Conservation (phyloP, 2,888 invertebrate genomes). For the Ornithoptera priamus region DNA sequence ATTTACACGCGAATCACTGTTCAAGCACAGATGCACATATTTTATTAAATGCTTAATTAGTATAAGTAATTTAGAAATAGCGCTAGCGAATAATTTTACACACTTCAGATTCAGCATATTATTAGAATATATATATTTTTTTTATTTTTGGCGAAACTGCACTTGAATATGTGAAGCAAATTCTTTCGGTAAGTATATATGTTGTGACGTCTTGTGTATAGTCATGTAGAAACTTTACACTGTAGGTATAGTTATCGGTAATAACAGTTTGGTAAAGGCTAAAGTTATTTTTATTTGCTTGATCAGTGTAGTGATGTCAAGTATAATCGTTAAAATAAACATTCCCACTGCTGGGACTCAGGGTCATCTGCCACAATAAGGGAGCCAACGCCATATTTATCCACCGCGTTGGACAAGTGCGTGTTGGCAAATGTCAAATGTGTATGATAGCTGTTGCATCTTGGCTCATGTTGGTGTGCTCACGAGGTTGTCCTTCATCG, state of each 20-base stretch:
- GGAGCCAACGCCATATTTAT: too few relatives aligned
- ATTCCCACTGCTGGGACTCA: too few relatives aligned
- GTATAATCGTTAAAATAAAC: neutral
- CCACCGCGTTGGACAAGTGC: too few relatives aligned
- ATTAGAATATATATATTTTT: neutral
- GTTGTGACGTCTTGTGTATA: neutral
- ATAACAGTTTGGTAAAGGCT: neutral
- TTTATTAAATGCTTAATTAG: neutral
- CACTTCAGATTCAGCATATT: neutral
- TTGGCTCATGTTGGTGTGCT: too few relatives aligned
- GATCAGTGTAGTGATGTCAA: neutral
- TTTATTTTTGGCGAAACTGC: neutral
- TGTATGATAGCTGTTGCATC: too few relatives aligned
- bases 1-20: too few relatives aligned
- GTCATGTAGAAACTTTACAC: neutral
- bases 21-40: neutral
- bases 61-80: neutral
- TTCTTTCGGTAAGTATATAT: neutral
- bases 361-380: too few relatives aligned
- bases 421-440: too few relatives aligned
- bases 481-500: too few relatives aligned
- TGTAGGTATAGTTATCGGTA: neutral
- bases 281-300: neutral
- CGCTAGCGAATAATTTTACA: too few relatives aligned
- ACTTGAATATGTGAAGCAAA: neutral